Evolutionary conservation across 2,888 invertebrate species (phyloP), one percentile per base, ranked within the genome.

Genomic region (Protonemura montana): DNA sequence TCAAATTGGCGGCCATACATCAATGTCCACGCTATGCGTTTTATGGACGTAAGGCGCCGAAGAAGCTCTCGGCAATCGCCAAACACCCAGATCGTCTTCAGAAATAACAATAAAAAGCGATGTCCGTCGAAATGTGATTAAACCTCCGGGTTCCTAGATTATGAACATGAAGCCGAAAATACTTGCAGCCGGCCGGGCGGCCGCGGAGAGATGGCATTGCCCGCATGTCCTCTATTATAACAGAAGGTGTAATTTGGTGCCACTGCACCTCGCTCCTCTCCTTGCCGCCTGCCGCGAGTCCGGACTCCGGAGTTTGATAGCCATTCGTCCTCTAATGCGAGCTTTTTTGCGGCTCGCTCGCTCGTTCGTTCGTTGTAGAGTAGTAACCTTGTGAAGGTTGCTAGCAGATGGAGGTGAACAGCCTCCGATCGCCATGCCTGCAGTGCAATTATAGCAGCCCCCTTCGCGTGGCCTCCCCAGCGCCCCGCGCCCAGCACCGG

Each of bases 301-400:
- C n/a, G 35, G 35, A n/a, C n/a, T n/a, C 35, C 35, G 5, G 76
- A 27, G 82, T 30, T 28, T n/a, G 83, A 83, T 25, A 83, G 83
- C 83, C 42, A 25, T 41, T 28, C 41, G 28, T 83, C 83, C 42
- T 83, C 42, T 42, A 42, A 42, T 83, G 42, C 35, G 35, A 35
- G 35, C 35, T 35, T 80, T 80, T 80, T 80, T 7, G 26, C 85
- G 35, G 3, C 35, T 35, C 85, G 77, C 42, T 85, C 76, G 76
- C 30, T 85, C 83, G 35, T 3, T 35, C 35, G 77, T 81, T 82
- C 82, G 27, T 85, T 85, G 42, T 41, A 29, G 85, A 88, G 83
- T 85, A 86, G 89, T 91, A 90, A 91, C 91, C 91, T 91, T 91
- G 91, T 89, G 90, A 91, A 91, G 91, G 91, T 91, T 90, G 91